Evolutionary conservation across 2,888 invertebrate species (phyloP), one percentile per base, ranked within the genome.

Genomic region (Lottia gigantea): DNA sequence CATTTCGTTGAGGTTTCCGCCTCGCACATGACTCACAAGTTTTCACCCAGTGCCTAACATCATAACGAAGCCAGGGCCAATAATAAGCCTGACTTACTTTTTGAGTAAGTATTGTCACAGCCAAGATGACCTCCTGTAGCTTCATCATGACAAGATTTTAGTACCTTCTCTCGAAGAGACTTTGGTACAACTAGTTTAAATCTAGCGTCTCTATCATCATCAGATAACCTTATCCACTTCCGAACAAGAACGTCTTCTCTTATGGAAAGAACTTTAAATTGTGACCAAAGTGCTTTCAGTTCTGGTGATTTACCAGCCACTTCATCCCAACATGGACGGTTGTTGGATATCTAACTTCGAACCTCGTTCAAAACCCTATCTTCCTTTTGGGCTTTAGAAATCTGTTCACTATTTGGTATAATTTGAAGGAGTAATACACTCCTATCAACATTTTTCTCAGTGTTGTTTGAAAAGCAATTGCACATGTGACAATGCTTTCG

Each of bases 401-500:
- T 55, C 12, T 11, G 7, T 11, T 55, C 55, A 19, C 23, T 19
- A 23, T 19, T 19, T 19, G 55, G 49, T 15, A 49, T 49, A 8
- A 49, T 19, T 49, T n/a, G 49, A 12, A n/a, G 15, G 15, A 49
- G 49, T 12, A 49, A 49, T 15, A 15, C 11, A 49, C 15, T 15
- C 16, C 15, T 19, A 1, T 49, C 12, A 16, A n/a, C 7, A 7
- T 7, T 7, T 7, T 49, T 7, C 7, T 16, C n/a, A 7, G 16
- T n/a, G n/a, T n/a, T 19, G 23, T 23, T 23, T 19, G 19, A 23
- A 3, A 55, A 55, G 3, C 55, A 55, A 55, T 19, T n/a, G 19
- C 67, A 61, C 55, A 19, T 31, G 15, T n/a, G 23, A 55, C 67
- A 67, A 16, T 49, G 67, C n/a, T 61, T 26, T 12, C 67, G 19